Percentiles rank a stretch among this genome's conserved stretches.
Conservation (phyloP, 2,888 invertebrate species). For the Agrotis clavis region DNA sequence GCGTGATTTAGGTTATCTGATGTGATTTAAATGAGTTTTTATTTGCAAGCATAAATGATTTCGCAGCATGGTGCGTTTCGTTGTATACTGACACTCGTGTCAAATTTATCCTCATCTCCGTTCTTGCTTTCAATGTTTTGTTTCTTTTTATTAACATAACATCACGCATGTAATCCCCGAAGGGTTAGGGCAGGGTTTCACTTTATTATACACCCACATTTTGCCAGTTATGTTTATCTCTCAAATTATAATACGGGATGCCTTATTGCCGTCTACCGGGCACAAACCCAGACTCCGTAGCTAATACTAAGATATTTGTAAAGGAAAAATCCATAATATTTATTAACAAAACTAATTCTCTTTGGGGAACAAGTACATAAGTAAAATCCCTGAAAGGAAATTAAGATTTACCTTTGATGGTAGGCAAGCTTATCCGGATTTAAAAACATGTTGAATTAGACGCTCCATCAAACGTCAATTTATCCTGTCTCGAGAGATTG, state of each 20-base stretch:
- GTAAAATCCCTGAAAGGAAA: conserved; percentile 32
- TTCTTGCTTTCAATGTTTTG: not conserved
- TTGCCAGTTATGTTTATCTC: too few relatives aligned
- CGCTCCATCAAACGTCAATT: conserved; percentile 48
- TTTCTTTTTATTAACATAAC: conserved; percentile 12
- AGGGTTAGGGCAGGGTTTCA: too few relatives aligned
- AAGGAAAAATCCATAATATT: not conserved
- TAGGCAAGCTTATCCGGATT: conserved; percentile 45
- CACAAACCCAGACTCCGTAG: too few relatives aligned
- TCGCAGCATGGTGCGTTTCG: conserved; percentile 11
- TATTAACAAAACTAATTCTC: conserved; percentile 13
- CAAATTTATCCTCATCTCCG: conserved; percentile 14
- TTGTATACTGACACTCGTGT: conserved; percentile 4
- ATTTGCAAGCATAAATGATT: not conserved
- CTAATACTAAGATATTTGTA: too few relatives aligned
- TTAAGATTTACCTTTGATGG: conserved; percentile 42
- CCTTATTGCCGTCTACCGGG: too few relatives aligned
- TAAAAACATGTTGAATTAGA: conserved; percentile 46
- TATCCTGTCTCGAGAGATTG: conserved; percentile 32
- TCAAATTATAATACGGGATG: too few relatives aligned
- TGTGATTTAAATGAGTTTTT: too few relatives aligned
- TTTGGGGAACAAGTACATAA: conserved; percentile 18
- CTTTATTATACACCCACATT: too few relatives aligned
- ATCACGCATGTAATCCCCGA: not conserved
- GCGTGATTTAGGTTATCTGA: too few relatives aligned